Evolutionary conservation across 2,797 vertebrate species (phyloP).

Genomic region (Rhabdomys pumilio): DNA sequence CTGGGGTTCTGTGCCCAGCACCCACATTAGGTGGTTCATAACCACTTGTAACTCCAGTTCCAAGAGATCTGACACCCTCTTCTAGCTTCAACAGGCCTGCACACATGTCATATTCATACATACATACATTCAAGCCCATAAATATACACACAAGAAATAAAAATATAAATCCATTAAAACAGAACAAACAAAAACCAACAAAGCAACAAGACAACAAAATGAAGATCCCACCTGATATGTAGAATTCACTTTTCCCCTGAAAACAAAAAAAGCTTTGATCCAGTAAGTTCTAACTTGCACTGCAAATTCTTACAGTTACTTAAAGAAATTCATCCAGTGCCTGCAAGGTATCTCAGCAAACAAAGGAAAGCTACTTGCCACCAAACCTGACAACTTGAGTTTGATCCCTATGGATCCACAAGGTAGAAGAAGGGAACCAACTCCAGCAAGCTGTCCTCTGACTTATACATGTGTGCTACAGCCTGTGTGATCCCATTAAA

Average conservation of each 20-base stretch:
- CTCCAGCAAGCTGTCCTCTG: neutral
- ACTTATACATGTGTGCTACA: neutral
- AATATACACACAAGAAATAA: neutral
- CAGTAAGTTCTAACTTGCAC: neutral
- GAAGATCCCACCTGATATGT: neutral
- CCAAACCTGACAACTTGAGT: neutral
- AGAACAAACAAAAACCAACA: neutral
- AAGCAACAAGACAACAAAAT: neutral
- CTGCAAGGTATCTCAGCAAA: neutral
- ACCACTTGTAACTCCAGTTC: neutral
- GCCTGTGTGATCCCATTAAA: neutral
- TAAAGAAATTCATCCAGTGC: conserved; percentile 3
- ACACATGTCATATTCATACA: neutral
- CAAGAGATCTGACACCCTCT: neutral
- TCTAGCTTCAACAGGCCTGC: neutral
- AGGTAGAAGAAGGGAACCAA: neutral
- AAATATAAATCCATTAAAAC: neutral
- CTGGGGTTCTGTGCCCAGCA: neutral
- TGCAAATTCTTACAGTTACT: neutral
- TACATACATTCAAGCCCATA: neutral
- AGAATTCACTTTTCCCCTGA: neutral
- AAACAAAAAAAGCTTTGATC: neutral
- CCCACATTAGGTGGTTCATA: neutral
- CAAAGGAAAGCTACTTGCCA: neutral
- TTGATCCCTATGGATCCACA: neutral